phyloP scores from a whole-genome alignment of 2,113 vertebrate species.

The Polypterus senegalus region DNA sequence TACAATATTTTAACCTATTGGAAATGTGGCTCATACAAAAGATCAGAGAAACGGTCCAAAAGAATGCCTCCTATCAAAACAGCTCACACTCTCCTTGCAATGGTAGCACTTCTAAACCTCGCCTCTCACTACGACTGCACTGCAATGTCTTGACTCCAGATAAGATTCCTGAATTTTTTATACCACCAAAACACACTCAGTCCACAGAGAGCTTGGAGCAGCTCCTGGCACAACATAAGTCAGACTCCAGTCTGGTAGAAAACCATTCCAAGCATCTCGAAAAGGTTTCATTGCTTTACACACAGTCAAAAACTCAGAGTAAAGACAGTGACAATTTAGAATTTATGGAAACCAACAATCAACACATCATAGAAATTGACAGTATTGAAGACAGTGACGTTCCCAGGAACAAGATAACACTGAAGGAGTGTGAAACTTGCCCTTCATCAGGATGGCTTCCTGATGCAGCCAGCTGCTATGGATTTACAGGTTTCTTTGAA shows the following conservation, averaged over 20 bases:
- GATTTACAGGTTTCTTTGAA: slow-evolving; percentile 40
- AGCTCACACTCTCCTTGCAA: slow-evolving; percentile 23
- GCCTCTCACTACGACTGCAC: slow-evolving; percentile 32
- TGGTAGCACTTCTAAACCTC: slow-evolving; percentile 24
- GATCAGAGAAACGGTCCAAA: slow-evolving; percentile 33
- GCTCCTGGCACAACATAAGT: slow-evolving; percentile 1
- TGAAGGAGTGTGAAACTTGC: background rate
- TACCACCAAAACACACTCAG: slow-evolving; percentile 43
- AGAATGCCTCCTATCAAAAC: slow-evolving; percentile 29
- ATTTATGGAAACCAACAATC: background rate
- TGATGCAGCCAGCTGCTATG: slow-evolving; percentile 35
- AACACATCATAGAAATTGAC: slow-evolving; percentile 7
- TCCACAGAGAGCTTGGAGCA: background rate
- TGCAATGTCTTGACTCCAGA: slow-evolving; percentile 53
- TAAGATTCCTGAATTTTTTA: slow-evolving; percentile 53
- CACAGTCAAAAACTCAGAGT: background rate
- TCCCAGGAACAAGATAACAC: background rate
- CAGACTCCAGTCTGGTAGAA: background rate
- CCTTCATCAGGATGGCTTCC: slow-evolving; percentile 15
- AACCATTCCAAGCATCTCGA: background rate
- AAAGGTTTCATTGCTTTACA: background rate
- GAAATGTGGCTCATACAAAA: slow-evolving; percentile 41
- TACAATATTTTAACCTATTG: background rate
- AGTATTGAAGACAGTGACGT: slow-evolving; percentile 1
- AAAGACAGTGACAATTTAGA: background rate